phyloP scores from a whole-genome alignment of 2,113 vertebrate species.

The Rhynchopsitta pachyrhyncha region DNA sequence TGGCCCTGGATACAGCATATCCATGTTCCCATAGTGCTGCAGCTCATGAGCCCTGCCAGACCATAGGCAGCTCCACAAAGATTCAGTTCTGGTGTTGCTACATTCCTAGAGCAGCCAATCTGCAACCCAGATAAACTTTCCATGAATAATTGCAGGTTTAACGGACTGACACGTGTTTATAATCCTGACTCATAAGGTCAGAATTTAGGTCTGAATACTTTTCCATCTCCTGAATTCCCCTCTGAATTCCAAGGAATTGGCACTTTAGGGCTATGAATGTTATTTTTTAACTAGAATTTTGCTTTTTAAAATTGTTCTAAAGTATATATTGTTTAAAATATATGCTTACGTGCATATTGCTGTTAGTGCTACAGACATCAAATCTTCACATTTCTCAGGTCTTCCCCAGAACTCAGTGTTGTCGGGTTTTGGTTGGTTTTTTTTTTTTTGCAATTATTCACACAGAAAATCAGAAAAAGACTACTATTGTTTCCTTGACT shows the following conservation, averaged over 20 bases:
- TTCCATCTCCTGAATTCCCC: not conserved
- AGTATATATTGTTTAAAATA: not conserved
- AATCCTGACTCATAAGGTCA: slow-evolving; percentile 14
- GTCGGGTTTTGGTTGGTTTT: not conserved
- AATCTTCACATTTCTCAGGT: not conserved
- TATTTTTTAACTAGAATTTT: not conserved
- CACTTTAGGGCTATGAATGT: not conserved
- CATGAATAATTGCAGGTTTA: slow-evolving; percentile 3
- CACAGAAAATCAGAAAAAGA: not conserved
- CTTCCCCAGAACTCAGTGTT: not conserved
- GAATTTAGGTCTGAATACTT: not conserved
- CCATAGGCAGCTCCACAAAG: not conserved
- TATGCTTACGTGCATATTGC: not conserved
- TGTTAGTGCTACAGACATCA: not conserved
- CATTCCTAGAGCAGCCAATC: not conserved
- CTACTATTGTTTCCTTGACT: not conserved
- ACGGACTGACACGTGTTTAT: slow-evolving; percentile 7
- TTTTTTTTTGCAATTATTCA: not conserved
- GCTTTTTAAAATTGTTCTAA: not conserved
- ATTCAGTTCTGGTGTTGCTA: not conserved
- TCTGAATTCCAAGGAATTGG: not conserved
- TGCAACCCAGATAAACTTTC: not conserved
- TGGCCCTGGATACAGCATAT: not conserved
- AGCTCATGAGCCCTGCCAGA: not conserved
- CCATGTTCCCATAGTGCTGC: accelerated